phyloP scores from a whole-genome alignment of 2,113 vertebrate genomes.

The Pedetes capensis region DNA sequence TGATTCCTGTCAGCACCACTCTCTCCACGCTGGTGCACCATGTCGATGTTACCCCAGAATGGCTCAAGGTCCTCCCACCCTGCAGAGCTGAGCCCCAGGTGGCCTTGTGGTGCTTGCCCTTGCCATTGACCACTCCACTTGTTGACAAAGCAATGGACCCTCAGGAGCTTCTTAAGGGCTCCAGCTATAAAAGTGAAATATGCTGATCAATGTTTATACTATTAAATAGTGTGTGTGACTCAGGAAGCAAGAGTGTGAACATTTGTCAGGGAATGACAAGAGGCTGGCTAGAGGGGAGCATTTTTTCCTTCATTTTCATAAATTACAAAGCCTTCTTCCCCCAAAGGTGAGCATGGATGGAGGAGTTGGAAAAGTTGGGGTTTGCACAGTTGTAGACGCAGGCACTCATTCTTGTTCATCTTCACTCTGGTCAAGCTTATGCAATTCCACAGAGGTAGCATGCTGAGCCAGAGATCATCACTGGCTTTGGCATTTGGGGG shows the following conservation, averaged over 20 bases:
- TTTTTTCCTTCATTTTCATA: not conserved
- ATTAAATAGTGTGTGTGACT: not conserved
- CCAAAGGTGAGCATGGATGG: not conserved
- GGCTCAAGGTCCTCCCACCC: not conserved
- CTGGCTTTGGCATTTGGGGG: not conserved
- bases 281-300: not conserved
- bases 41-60: not conserved
- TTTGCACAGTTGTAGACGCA: not conserved
- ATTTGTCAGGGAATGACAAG: not conserved
- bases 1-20: not conserved
- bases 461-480: not conserved
- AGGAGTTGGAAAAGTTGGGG: not conserved
- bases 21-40: too few species aligned
- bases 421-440: not conserved
- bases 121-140: not conserved
- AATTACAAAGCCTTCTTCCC: not conserved
- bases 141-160: not conserved
- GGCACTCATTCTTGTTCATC: not conserved
- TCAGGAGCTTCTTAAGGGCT: not conserved
- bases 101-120: not conserved
- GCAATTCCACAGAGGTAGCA: not conserved
- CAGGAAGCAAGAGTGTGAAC: not conserved
- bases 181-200: not conserved
- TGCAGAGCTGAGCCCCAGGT: not conserved
- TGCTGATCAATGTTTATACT: constrained; percentile 29